Conservation (phyloP, 1,140 invertebrate genomes). For the Mizuhopecten yessoensis region DNA sequence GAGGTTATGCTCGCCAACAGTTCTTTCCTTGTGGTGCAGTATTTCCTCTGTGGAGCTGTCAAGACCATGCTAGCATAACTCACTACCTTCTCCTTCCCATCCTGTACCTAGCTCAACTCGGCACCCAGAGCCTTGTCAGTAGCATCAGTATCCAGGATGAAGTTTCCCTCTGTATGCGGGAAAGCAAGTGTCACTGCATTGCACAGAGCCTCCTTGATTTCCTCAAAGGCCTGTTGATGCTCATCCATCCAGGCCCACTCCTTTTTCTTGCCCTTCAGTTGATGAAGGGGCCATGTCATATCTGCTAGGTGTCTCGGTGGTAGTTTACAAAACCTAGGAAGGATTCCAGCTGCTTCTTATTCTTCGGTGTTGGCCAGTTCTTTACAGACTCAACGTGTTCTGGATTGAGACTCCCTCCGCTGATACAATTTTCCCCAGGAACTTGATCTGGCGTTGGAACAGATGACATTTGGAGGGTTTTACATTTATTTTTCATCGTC, state of each 20-base stretch:
- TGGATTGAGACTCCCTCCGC: no score
- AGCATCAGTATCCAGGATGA: neutral
- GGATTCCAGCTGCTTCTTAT: no score
- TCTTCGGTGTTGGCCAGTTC: no score
- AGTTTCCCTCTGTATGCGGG: neutral
- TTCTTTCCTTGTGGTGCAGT: slow-evolving; percentile 49
- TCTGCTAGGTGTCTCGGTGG: no score
- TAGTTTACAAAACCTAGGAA: no score
- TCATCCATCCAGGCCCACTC: slow-evolving; percentile 55
- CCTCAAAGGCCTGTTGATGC: slow-evolving; percentile 51
- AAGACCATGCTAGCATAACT: neutral
- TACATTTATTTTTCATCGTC: no score
- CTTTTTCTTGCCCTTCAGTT: slow-evolving; percentile 20
- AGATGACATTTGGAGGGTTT: no score
- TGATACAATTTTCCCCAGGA: no score
- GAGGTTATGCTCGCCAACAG: slow-evolving; percentile 40
- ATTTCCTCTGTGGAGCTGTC: neutral
- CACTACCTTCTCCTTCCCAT: slow-evolving; percentile 45
- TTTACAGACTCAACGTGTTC: no score
- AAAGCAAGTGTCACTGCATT: neutral
- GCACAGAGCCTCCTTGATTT: neutral
- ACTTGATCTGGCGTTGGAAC: no score
- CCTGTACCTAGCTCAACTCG: slow-evolving; percentile 13
- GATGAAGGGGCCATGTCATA: neutral
- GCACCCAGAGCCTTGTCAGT: neutral